phyloP scores from a whole-genome alignment of 2,113 vertebrate species.

The Tetraodon nigroviridis region DNA sequence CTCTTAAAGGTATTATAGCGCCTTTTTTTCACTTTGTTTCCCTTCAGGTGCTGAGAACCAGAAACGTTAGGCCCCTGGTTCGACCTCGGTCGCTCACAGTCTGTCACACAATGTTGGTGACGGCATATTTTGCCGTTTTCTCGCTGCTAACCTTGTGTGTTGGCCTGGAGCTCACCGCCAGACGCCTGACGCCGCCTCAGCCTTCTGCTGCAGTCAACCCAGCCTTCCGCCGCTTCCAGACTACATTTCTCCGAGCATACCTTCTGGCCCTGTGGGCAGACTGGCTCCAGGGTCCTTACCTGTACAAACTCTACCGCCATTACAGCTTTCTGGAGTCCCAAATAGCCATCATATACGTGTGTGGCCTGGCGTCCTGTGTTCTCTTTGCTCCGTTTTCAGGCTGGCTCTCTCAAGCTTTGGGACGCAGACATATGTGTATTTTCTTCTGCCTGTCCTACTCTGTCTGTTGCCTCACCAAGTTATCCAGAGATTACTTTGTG shows the following conservation, averaged over 20 bases:
- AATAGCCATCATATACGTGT: constrained; percentile 90
- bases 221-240: constrained; percentile 82
- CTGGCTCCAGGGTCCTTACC: constrained; percentile 92
- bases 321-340: constrained; percentile 92
- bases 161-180: constrained; percentile 81
- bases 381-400: constrained; percentile 82
- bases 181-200: constrained; percentile 68
- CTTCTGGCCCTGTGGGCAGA: constrained; percentile 87
- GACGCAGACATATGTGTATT: constrained; percentile 83
- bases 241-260: constrained; percentile 82
- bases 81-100: constrained; percentile 24
- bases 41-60: constrained; percentile 32
- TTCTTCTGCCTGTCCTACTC: constrained; percentile 86
- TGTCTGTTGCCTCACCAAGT: constrained; percentile 84
- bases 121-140: constrained; percentile 79
- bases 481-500: constrained; percentile 88
- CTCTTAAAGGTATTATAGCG: no score
- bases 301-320: constrained; percentile 92
- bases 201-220: constrained; percentile 78
- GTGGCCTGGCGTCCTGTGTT: constrained; percentile 84
- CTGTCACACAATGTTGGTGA: constrained; percentile 79
- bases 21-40: background rate
- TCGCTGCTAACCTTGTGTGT: constrained; percentile 76
- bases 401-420: constrained; percentile 80
- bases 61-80: constrained; percentile 7